Evolutionary conservation across 2,797 vertebrate genomes (phyloP).

Genomic region (Prionace glauca): DNA sequence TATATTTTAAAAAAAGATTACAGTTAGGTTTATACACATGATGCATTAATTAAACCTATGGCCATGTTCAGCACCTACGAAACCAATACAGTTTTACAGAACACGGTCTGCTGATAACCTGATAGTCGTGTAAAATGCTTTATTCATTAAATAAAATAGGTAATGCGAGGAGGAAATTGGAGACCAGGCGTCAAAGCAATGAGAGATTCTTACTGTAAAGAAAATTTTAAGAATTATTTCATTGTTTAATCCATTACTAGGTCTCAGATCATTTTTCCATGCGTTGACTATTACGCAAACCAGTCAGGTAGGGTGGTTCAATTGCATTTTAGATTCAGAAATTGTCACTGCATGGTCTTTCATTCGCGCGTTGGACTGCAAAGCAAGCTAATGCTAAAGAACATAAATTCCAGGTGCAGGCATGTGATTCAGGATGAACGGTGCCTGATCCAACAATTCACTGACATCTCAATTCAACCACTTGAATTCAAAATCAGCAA

Average conservation of each 20-base stretch:
- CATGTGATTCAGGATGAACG: neutral
- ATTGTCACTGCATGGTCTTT: neutral
- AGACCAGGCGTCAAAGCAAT: neutral
- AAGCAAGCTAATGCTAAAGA: neutral
- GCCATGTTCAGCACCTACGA: neutral
- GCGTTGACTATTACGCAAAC: neutral
- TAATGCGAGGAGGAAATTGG: neutral
- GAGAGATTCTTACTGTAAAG: neutral
- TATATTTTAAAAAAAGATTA: neutral
- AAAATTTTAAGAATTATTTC: neutral
- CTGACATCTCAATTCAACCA: neutral
- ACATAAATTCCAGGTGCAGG: neutral
- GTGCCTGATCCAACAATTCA: neutral
- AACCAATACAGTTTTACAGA: neutral
- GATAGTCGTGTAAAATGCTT: neutral
- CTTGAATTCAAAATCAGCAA: neutral
- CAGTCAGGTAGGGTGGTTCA: too few relatives aligned
- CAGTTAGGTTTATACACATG: neutral
- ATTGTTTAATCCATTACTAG: neutral
- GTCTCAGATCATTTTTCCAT: neutral
- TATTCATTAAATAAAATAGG: neutral
- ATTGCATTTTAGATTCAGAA: neutral
- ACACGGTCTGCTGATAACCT: neutral
- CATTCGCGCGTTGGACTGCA: neutral
- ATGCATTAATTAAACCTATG: neutral